Percentiles rank a stretch among this genome's conserved stretches.
These are phyloP conservation scores for Cebidichthys violaceus DNA, from an alignment of 2,113 vertebrate species.

Conservation along the genomic window DNA sequence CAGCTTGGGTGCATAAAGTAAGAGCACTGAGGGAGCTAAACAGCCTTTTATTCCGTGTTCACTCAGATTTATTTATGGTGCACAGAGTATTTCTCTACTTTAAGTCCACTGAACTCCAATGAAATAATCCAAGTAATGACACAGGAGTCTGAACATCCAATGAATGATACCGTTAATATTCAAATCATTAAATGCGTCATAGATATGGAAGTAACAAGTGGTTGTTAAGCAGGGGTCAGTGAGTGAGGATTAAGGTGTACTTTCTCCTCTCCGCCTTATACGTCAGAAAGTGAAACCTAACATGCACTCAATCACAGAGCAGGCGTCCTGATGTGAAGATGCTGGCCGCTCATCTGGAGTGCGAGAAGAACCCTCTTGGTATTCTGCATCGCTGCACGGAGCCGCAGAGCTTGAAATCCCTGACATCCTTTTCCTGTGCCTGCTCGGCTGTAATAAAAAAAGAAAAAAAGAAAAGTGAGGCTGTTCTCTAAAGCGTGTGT, in stretches of 20 bases:
- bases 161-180: background rate
- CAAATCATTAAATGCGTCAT: slow-evolving; percentile 10
- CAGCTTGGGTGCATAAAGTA: slow-evolving; percentile 34
- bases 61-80: background rate
- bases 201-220: slow-evolving; percentile 15
- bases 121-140: background rate
- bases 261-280: background rate
- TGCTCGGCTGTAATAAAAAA: slow-evolving; percentile 38
- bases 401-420: slow-evolving; percentile 38
- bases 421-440: slow-evolving; percentile 21
- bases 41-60: background rate
- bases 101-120: background rate
- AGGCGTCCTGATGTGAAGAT: slow-evolving; percentile 23
- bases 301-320: slow-evolving; percentile 24
- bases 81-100: background rate
- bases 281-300: slow-evolving; percentile 43
- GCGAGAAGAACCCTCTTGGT: slow-evolving; percentile 41
- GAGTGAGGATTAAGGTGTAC: slow-evolving; percentile 37
- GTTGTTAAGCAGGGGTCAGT: slow-evolving; percentile 29
- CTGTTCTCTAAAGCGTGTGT: background rate
- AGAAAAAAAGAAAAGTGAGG: slow-evolving; percentile 37
- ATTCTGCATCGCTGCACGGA: slow-evolving; percentile 37
- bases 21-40: slow-evolving; percentile 3
- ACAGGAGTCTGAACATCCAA: background rate
- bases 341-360: slow-evolving; percentile 26